Base-by-base conservation (phyloP, 1,140 invertebrate species). In the Drosophila athabasca region DNA sequence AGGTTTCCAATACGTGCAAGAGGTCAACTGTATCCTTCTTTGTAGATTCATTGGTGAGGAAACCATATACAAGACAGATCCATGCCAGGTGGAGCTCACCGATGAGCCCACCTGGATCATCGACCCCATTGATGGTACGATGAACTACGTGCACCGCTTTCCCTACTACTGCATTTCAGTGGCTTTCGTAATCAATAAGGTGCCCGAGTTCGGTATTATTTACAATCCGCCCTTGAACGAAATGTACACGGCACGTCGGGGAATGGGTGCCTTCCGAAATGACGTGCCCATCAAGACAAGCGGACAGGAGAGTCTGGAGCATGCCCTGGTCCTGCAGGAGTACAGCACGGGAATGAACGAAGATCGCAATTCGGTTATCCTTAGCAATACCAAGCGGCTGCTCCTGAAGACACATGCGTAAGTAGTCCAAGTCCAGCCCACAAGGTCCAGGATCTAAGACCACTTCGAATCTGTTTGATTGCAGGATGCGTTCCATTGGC, bases 21-120 rank as follows among this genome's bases (percentile, higher is more conserved):
- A 24, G 29, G 17, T 9, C 7, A 11, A 54, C 46, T 55, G 35
- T 39, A 5, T 43, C 7, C 49, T n/a, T 15, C n/a, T 51, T 0
- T 11, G 0, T 1, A 98, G 97, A 90, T 99, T 99, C 91, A 99
- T 99, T 77, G 98, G 98, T 1, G 98, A 99, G 93, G 98, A 99
- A 92, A 94, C 95, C 0, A 94, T 95, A 11, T 93, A 95, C 26
- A 3, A 7, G 6, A 92, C 92, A 22, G 92, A 65, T 6, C 13
- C 51, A 1, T 64, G 92, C 8, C 95, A 96, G 91, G 94, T 95
- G 72, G 92, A 94, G 39, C 92, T 99, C 15, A 98, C 97, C 2
- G 94, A 98, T 91, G 94, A 94, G 6, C 98, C 98, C 6, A 99
- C 98, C 3, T 99, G 98, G 98, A 96, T 99, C 50, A 98, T 99